Evolutionary conservation across 2,113 vertebrate species (phyloP).

Genomic region (Halichoeres trimaculatus): DNA sequence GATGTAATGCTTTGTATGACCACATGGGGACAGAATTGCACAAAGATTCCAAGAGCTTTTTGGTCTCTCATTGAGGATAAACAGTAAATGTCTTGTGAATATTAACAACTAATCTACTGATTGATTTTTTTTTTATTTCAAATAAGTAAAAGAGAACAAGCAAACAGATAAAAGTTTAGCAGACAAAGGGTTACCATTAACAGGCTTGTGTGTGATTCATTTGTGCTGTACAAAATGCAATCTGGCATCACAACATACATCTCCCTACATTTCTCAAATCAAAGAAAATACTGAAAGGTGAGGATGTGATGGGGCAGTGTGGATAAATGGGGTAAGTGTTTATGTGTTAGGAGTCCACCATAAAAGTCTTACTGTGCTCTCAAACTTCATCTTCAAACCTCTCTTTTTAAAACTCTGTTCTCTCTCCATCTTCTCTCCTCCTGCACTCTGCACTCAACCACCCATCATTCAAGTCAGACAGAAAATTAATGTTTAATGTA

Average conservation of each 20-base stretch:
- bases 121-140: too few relatives aligned
- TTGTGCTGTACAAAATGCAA: constrained; percentile 9
- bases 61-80: too few relatives aligned
- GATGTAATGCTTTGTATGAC: too few relatives aligned
- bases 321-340: constrained; percentile 19
- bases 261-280: too few relatives aligned
- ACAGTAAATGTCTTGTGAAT: too few relatives aligned
- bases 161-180: background rate
- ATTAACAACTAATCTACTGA: too few relatives aligned
- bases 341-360: constrained; percentile 45
- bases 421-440: constrained; percentile 36
- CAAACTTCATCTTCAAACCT: constrained; percentile 24
- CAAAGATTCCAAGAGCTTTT: too few relatives aligned
- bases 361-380: constrained; percentile 63
- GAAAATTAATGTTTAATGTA: background rate
- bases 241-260: too few relatives aligned
- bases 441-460: constrained; percentile 33
- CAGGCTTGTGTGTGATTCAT: constrained; percentile 30
- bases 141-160: too few relatives aligned
- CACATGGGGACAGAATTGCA: too few relatives aligned
- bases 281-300: constrained; percentile 39
- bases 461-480: constrained; percentile 60
- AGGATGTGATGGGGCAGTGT: constrained; percentile 14
- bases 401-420: constrained; percentile 8
- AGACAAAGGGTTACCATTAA: constrained; percentile 41